Percentiles rank a stretch among this genome's conserved stretches.
Evolutionary conservation across 2,797 vertebrate genomes (phyloP).

Genomic region (Notoglanidium macrostoma): DNA sequence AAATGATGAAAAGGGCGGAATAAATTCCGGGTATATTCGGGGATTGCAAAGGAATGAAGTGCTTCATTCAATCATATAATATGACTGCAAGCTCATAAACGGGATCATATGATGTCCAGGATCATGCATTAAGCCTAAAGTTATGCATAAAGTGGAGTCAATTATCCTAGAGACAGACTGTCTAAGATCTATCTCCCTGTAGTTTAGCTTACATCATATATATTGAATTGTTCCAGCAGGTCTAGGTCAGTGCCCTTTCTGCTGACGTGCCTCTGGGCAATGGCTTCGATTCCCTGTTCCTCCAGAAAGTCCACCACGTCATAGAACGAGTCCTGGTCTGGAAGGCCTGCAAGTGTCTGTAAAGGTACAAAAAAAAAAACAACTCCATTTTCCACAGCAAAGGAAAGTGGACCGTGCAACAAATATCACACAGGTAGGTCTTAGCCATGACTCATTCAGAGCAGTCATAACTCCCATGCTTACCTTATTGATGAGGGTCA

Average conservation of each 20-base stretch:
- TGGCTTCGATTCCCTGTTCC: constrained; percentile 87
- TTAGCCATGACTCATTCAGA: not conserved
- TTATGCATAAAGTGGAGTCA: not conserved
- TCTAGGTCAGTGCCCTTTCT: constrained; percentile 95
- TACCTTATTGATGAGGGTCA: constrained; percentile 98
- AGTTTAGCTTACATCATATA: constrained; percentile 85
- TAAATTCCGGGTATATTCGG: not conserved
- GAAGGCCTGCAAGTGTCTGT: constrained; percentile 88
- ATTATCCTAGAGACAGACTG: not conserved
- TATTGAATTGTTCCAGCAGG: constrained; percentile 93
- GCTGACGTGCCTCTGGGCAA: constrained; percentile 88
- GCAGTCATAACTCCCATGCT: constrained; percentile 24
- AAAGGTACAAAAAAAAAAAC: constrained; percentile 53
- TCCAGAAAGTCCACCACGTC: constrained; percentile 95
- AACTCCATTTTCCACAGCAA: not conserved
- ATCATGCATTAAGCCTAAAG: not conserved
- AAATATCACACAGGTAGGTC: not conserved
- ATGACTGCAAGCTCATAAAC: not conserved
- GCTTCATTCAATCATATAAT: not conserved
- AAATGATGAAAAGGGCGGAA: constrained; percentile 24
- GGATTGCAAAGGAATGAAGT: not conserved
- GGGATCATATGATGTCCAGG: not conserved
- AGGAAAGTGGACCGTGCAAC: not conserved
- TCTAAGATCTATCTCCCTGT: not conserved
- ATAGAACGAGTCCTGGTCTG: constrained; percentile 96